Evolutionary conservation across 1,140 invertebrate species (phyloP).

Genomic region (Sitodiplosis mosellana): DNA sequence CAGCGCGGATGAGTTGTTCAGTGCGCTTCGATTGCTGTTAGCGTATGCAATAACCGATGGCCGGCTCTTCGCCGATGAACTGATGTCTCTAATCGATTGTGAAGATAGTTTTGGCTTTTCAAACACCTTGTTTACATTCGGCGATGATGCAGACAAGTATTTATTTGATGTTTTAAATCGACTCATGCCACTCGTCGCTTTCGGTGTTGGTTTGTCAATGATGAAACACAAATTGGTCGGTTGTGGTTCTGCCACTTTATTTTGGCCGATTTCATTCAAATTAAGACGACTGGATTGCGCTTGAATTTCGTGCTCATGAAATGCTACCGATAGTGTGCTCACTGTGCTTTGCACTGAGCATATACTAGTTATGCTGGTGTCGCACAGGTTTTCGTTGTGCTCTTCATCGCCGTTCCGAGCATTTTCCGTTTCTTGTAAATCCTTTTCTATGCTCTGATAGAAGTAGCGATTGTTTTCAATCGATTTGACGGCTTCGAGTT

Average conservation of each 20-base stretch:
- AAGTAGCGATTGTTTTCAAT: conserved; percentile 25
- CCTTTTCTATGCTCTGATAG: conserved; percentile 5
- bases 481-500: conserved; percentile 15
- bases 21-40: no score
- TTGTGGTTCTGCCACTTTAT: background rate
- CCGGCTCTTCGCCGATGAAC: no score
- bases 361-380: background rate
- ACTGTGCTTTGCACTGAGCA: conserved; percentile 7
- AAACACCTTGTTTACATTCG: no score
- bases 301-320: conserved; percentile 20
- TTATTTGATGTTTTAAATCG: background rate
- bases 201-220: background rate
- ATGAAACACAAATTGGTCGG: background rate
- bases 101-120: no score
- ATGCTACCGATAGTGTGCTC: conserved; percentile 13
- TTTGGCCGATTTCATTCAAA: conserved; percentile 15
- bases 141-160: background rate
- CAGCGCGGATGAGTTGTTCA: no score
- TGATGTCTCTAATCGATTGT: no score
- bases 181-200: background rate
- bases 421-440: background rate
- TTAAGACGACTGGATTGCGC: conserved; percentile 23
- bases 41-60: no score
- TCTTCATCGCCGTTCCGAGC: background rate
- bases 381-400: background rate